Evolutionary conservation across 1,140 invertebrate genomes (phyloP).

Genomic region (Microplitis mediator): DNA sequence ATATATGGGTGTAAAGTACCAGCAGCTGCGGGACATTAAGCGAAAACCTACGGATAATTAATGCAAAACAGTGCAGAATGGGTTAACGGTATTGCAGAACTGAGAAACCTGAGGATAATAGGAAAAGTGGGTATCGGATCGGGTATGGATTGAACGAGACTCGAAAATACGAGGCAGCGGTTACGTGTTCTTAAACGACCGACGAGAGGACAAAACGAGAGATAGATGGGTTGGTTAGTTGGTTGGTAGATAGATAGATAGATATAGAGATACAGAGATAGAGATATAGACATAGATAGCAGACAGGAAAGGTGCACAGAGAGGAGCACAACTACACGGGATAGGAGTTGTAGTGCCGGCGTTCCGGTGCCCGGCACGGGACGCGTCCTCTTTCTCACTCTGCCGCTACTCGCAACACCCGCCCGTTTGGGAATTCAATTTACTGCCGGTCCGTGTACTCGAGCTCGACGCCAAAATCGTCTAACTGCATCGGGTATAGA

Average conservation of each 20-base stretch:
- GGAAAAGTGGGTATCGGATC: conserved; percentile 17
- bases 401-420: conserved; percentile 54
- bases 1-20: too few species aligned
- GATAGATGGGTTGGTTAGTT: background rate
- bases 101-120: background rate
- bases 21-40: conserved; percentile 8
- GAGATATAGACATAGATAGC: background rate
- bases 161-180: background rate
- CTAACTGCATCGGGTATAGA: conserved; percentile 4
- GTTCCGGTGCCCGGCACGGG: conserved; percentile 57
- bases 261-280: background rate
- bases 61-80: background rate
- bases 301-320: background rate
- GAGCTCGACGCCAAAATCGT: conserved; percentile 19
- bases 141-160: conserved; percentile 9
- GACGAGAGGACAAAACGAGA: background rate
- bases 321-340: conserved; percentile 5
- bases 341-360: conserved; percentile 37
- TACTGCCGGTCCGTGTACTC: conserved; percentile 46
- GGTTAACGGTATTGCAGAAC: background rate
- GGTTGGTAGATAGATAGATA: background rate
- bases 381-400: conserved; percentile 33
- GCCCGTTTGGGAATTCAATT: conserved; percentile 64
- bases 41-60: background rate
- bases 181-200: background rate